Conservation (phyloP, 2,888 invertebrate species). For the Callyntrura guangdongensis region DNA sequence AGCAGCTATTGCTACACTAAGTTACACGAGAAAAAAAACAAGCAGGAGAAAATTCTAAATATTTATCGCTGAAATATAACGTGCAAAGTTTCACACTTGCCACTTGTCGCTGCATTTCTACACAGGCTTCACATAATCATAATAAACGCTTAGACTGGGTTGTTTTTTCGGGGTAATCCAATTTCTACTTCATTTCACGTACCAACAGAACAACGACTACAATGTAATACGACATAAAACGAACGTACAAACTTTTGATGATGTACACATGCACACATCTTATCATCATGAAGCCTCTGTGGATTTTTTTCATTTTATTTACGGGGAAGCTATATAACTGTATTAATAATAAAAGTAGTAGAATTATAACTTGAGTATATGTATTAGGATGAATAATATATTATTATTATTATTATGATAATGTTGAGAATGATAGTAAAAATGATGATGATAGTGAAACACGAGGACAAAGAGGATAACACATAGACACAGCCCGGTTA, state of each 20-base stretch:
- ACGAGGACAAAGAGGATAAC: slow-evolving; percentile 46
- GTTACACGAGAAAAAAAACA: background rate
- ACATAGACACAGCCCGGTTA: slow-evolving; percentile 28
- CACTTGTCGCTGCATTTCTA: background rate
- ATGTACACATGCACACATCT: background rate
- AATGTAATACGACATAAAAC: background rate
- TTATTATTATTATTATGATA: background rate
- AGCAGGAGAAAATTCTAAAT: slow-evolving; percentile 16
- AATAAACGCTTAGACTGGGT: background rate
- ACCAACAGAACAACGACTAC: background rate
- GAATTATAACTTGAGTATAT: slow-evolving; percentile 37
- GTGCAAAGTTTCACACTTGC: no score
- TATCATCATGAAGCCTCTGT: background rate
- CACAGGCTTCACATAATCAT: background rate
- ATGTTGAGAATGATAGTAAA: slow-evolving; percentile 39
- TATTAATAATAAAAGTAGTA: slow-evolving; percentile 11
- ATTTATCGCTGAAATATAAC: background rate
- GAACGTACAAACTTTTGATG: slow-evolving; percentile 3
- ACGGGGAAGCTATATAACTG: background rate
- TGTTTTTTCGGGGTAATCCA: slow-evolving; percentile 22
- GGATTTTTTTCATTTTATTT: background rate
- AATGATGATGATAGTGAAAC: slow-evolving; percentile 38
- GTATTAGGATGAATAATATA: slow-evolving; percentile 17
- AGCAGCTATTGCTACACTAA: background rate
- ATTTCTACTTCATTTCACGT: slow-evolving; percentile 12